These are phyloP conservation scores for Xylophagus ater DNA, from an alignment of 2,888 invertebrate genomes.

Conservation along the genomic window DNA sequence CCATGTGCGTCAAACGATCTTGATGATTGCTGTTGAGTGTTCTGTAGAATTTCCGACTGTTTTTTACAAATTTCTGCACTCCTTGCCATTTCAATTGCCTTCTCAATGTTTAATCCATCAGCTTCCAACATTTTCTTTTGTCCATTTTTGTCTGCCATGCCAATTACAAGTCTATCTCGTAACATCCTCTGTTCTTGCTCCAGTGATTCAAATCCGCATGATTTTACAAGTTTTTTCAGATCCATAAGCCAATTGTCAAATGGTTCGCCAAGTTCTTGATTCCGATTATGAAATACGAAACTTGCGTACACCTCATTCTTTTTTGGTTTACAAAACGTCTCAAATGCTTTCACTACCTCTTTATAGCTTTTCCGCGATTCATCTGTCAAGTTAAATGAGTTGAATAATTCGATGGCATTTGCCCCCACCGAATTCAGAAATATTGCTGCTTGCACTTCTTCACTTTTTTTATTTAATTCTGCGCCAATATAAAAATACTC, in stretches of 20 bases:
- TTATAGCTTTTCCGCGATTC: conserved; percentile 10
- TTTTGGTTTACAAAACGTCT: conserved; percentile 8
- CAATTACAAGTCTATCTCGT: conserved; percentile 5
- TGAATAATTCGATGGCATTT: conserved; percentile 18
- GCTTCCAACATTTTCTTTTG: conserved; percentile 9
- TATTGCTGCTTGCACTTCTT: conserved; percentile 18
- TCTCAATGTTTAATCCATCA: too few relatives aligned
- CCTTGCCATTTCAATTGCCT: too few relatives aligned
- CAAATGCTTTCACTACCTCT: conserved; percentile 17
- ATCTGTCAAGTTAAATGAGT: conserved; percentile 18
- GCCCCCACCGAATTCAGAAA: conserved; percentile 19
- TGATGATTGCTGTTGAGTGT: too few relatives aligned
- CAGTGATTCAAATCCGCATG: too few relatives aligned
- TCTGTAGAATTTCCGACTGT: too few relatives aligned
- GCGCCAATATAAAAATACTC: conserved; percentile 11
- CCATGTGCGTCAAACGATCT: too few relatives aligned
- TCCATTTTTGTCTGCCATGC: conserved; percentile 2
- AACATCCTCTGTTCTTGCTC: conserved; percentile 5
- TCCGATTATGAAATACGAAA: conserved; percentile 7
- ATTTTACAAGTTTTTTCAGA: conserved; percentile 5
- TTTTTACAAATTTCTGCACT: too few relatives aligned
- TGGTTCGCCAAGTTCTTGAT: conserved; percentile 3
- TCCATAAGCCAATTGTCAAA: conserved; percentile 11
- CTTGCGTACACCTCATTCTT: conserved; percentile 8
- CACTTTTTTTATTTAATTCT: conserved; percentile 14